Base-by-base conservation (phyloP, 1,140 invertebrate genomes). In the Ditylenchus dipsaci region DNA sequence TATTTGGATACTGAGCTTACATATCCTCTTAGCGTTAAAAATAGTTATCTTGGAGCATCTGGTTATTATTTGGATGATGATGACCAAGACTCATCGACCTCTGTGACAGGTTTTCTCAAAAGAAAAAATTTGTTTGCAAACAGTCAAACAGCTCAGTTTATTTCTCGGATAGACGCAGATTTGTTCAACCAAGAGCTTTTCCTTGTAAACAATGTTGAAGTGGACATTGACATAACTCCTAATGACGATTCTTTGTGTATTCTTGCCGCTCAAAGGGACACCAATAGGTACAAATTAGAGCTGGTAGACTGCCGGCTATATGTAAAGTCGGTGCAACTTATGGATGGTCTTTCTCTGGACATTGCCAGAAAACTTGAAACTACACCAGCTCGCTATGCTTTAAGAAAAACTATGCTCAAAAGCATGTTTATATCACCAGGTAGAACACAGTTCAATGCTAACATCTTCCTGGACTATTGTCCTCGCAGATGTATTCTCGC, bases 111-210 rank as follows among this genome's bases (percentile, higher is more conserved):
- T 5, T 38, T 72, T 45, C 26, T 11, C 15, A 45, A 15, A 8
- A 63, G 70, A 1, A 29, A 17, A 57, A 13, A 7, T 27, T 23
- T 33, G 0, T 56, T 74, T 23, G 19, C 38, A 1, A 27, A 23
- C 8, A 58, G 70, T n/a, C 8, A 23, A 19, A 26, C 19, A 8
- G 21, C 57, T 23, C 72, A 75, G 11, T 33, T 74, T 17, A 7
- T 70, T 0, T 75, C 70, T 1, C 63, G 72, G n/a, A 33, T 72
- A n/a, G 70, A 72, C 29, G 75, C 74, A 59, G 70, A 72, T 29
- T 45, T 72, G 0, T 72, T 38, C 1, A 72, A 72, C 42, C 72
- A 75, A 30, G 29, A 66, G 11, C 47, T 69, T 17, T 67, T 38
- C 19, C 42, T 72, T 13, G 21, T 75, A 1, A 72, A 72, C 42